These are phyloP conservation scores for Kradibia gibbosae DNA, from an alignment of 1,140 invertebrate genomes.

Conservation along the genomic window DNA sequence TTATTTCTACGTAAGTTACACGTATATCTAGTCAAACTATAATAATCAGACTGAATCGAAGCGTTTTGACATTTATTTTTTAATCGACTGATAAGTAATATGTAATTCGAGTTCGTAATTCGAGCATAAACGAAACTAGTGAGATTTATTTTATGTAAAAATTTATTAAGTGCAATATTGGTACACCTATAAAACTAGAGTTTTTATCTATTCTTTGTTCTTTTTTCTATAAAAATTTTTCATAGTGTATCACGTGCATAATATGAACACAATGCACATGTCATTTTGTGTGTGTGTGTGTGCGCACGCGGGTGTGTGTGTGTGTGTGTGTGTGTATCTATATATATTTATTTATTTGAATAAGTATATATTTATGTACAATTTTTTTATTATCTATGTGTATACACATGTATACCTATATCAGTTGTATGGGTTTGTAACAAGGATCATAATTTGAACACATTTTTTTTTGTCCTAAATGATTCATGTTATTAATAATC, in stretches of 20 bases:
- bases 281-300: not conserved
- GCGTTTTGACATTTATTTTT: slow-evolving; percentile 5
- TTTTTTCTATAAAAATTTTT: slow-evolving; percentile 4
- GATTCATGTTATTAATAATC: not conserved
- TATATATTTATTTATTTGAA: not conserved
- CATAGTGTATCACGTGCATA: slow-evolving; percentile 30
- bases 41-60: slow-evolving; percentile 27
- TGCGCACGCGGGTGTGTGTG: not conserved
- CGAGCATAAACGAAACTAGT: not conserved
- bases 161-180: not conserved
- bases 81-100: slow-evolving; percentile 4
- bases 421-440: slow-evolving; percentile 11
- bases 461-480: not conserved
- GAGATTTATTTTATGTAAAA: slow-evolving; percentile 21
- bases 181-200: not conserved
- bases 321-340: too few species aligned
- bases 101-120: not conserved
- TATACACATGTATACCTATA: slow-evolving; percentile 39
- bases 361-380: slow-evolving; percentile 18
- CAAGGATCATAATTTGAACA: too few species aligned
- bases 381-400: not conserved
- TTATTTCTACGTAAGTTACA: not conserved
- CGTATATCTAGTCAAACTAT: slow-evolving; percentile 18
- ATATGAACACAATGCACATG: slow-evolving; percentile 8
- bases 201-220: not conserved